Evolutionary conservation across 2,888 invertebrate genomes (phyloP).

Genomic region (Mimas tiliae): DNA sequence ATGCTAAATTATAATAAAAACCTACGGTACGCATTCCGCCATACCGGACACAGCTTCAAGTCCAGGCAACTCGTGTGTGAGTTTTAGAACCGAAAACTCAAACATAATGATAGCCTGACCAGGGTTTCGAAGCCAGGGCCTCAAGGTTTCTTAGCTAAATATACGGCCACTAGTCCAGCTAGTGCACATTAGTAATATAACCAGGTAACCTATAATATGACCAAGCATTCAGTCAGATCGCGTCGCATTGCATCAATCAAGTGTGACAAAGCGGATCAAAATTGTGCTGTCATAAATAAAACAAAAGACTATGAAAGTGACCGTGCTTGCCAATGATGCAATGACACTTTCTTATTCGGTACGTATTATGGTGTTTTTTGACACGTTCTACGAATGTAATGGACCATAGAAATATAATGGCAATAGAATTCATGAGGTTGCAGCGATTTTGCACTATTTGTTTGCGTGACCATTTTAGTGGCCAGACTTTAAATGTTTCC

Average conservation of each 20-base stretch:
- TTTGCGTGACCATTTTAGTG: background rate
- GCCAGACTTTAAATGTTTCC: too few relatives aligned
- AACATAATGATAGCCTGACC: too few relatives aligned
- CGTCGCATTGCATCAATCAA: conserved; percentile 7
- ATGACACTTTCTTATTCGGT: conserved; percentile 20
- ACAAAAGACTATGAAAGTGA: conserved; percentile 22
- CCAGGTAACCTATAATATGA: background rate
- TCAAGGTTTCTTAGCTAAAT: too few relatives aligned
- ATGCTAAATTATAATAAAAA: too few relatives aligned
- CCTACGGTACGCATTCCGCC: too few relatives aligned
- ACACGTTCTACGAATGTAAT: conserved; percentile 2
- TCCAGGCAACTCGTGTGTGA: too few relatives aligned
- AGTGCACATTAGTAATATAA: background rate
- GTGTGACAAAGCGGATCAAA: conserved; percentile 13
- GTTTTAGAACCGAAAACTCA: too few relatives aligned
- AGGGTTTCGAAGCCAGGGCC: too few relatives aligned
- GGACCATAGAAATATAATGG: background rate
- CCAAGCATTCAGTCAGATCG: conserved; percentile 1
- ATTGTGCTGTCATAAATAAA: conserved; percentile 21
- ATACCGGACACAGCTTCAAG: too few relatives aligned
- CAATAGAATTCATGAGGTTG: background rate
- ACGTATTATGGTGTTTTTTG: conserved; percentile 24
- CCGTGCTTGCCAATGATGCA: conserved; percentile 6
- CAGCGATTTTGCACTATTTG: background rate
- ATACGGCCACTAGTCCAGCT: too few relatives aligned